Base-by-base conservation (phyloP, 1,140 invertebrate species). In the Eumaeus atala region DNA sequence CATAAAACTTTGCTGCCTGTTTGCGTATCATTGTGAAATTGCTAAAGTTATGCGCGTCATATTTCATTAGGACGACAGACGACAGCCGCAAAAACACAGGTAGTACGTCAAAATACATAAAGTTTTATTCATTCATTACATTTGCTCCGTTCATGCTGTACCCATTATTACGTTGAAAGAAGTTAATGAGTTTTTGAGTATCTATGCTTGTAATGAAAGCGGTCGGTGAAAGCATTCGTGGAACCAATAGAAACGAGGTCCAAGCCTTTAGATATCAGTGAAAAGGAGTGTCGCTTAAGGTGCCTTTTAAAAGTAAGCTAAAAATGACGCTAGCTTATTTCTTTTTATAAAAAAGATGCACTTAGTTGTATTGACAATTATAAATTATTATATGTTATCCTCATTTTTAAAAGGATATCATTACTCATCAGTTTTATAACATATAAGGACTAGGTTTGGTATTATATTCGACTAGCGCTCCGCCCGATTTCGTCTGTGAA, bases 201-300 rank as follows among this genome's bases (percentile, higher is more conserved):
- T 63, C 61, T 57, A 56, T 55, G 57, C 44, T 62, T 61, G 61
- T 56, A 61, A 67, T 67, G 66, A 67, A 67, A 62, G 60, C 59
- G 48, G 56, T 58, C 33, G 38, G 34, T 64, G 56, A 64, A 68
- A 56, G 60, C 58, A 53, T 62, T 62, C 58, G 60, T 52, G 53
- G 56, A 66, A 62, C 59, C 61, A 68, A 68, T 68, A 56, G 64
- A 67, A 62, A 58, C 50, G 54, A 54, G 40, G 56, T 62, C 53
- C 50, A 48, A 58, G 52, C 58, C 66, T 62, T 62, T 60, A 58
- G 59, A 48, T 54, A 47, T 58, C 48, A 35, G 36, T 65, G 62
- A 62, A 58, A 64, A 59, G 60, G 58, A 64, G 57, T 60, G 52
- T 58, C 57, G 59, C 55, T 67, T 64, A 67, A 59, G 56, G 54